Evolutionary conservation across 1,140 invertebrate species (phyloP).

Genomic region (Meloidogyne chitwoodi): DNA sequence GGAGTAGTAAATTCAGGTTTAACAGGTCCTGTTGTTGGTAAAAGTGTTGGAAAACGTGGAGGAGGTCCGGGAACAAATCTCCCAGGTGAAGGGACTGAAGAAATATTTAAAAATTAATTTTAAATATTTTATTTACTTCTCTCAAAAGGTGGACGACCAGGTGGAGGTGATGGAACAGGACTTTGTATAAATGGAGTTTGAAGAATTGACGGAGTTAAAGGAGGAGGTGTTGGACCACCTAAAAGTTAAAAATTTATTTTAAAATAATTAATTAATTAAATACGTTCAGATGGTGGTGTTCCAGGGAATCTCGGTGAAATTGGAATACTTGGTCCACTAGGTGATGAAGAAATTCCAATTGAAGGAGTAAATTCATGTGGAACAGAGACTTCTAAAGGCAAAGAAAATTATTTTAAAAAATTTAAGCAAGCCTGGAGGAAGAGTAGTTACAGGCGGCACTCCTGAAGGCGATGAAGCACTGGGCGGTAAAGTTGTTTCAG

Average conservation of each 20-base stretch:
- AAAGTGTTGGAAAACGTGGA: neutral
- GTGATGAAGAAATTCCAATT: slow-evolving; percentile 2
- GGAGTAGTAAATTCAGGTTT: neutral
- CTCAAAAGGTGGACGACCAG: neutral
- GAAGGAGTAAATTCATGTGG: slow-evolving; percentile 3
- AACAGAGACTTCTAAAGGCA: neutral
- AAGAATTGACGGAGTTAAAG: neutral
- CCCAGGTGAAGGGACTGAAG: neutral
- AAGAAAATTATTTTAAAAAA: neutral
- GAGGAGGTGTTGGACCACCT: slow-evolving; percentile 5
- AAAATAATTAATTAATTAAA: neutral
- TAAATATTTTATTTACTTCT: neutral
- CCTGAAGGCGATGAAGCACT: neutral
- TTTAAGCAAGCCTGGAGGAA: too few species aligned
- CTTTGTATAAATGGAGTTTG: neutral
- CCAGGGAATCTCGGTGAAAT: slow-evolving; percentile 1
- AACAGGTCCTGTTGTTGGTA: neutral
- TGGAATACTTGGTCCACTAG: slow-evolving; percentile 12
- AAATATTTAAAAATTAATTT: neutral
- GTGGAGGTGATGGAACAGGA: neutral
- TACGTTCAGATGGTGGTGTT: neutral
- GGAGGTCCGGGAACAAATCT: slow-evolving; percentile 12
- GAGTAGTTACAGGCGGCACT: too few species aligned
- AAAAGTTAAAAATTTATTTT: neutral
- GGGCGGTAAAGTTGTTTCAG: too few species aligned